phyloP scores from a whole-genome alignment of 1,140 invertebrate species.

The Microplitis demolitor region DNA sequence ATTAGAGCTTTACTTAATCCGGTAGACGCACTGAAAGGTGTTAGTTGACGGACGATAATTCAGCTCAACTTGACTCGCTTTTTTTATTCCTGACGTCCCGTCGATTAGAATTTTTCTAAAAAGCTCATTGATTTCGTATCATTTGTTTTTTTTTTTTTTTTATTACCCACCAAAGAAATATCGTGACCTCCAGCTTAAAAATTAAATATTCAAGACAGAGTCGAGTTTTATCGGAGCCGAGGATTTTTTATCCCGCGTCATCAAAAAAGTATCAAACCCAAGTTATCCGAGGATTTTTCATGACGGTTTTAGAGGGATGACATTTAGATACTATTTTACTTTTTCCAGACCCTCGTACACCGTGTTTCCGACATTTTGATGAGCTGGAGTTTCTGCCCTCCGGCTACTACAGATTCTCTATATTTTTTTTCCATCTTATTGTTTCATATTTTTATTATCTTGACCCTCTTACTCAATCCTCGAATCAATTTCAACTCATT shows the following conservation, averaged over 20 bases:
- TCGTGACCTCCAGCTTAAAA: too few species aligned
- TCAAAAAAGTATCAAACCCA: neutral
- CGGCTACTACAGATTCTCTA: neutral
- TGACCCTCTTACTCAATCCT: too few species aligned
- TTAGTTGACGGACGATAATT: too few species aligned
- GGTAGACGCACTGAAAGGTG: neutral
- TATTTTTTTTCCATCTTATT: neutral
- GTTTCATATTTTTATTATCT: neutral
- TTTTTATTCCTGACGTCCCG: too few species aligned
- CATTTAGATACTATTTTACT: neutral
- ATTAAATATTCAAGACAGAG: too few species aligned
- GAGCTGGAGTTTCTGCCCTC: neutral
- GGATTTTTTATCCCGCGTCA: neutral
- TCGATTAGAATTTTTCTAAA: too few species aligned
- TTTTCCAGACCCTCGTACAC: neutral
- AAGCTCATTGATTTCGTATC: too few species aligned
- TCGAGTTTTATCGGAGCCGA: too few species aligned
- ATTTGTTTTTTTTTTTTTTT: too few species aligned
- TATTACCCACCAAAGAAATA: too few species aligned
- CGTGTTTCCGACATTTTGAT: neutral
- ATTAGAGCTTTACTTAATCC: constrained; percentile 43
- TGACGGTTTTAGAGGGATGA: neutral
- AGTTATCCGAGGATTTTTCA: neutral
- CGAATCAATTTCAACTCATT: neutral
- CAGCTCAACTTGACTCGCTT: too few species aligned